Conservation (phyloP, 2,797 vertebrate species). For the Cheirogaleus major region DNA sequence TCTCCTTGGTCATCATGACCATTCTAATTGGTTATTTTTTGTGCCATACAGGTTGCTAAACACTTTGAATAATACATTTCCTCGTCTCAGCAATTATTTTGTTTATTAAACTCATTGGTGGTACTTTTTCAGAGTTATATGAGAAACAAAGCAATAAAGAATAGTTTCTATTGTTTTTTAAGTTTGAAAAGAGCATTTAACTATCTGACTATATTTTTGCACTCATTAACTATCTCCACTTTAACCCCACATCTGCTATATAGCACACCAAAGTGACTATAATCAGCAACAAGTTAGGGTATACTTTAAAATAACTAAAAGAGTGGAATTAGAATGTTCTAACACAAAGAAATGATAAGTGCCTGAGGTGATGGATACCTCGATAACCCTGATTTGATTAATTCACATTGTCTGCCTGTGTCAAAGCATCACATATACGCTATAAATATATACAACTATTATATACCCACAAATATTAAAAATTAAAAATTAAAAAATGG, state of each 20-base stretch:
- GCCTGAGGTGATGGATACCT: not conserved
- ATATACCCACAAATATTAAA: not conserved
- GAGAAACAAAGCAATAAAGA: not conserved
- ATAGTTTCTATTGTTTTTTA: not conserved
- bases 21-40: not conserved
- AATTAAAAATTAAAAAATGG: not conserved
- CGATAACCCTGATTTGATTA: not conserved
- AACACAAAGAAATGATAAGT: not conserved
- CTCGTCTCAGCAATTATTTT: not conserved
- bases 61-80: not conserved
- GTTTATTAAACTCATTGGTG: not conserved
- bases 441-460: no score
- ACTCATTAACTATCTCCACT: not conserved
- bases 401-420: not conserved
- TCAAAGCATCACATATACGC: not conserved
- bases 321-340: not conserved
- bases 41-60: not conserved
- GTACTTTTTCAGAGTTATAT: not conserved
- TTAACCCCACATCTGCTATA: not conserved
- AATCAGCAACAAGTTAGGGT: not conserved
- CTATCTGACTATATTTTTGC: not conserved
- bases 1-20: not conserved
- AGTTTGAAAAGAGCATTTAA: not conserved
- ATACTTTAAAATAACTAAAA: not conserved
- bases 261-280: not conserved